Percentiles rank a stretch among this genome's conserved stretches.
phyloP scores from a whole-genome alignment of 2,797 vertebrate genomes.

The Enteromius anoplus region DNA sequence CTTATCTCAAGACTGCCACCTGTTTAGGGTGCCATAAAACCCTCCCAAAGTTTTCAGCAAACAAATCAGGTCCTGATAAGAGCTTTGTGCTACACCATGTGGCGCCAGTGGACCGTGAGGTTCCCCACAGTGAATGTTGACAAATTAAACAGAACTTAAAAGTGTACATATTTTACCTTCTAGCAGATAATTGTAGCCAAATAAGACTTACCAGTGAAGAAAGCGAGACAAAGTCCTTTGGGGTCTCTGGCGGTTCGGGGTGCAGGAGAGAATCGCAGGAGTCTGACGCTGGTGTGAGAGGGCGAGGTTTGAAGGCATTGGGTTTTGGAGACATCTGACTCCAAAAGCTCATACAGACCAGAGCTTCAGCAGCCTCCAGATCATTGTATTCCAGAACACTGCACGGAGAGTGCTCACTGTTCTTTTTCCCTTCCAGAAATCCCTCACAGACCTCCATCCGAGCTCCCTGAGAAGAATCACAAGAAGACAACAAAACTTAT shows the following conservation, averaged over 20 bases:
- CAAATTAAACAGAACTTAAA: constrained; percentile 42
- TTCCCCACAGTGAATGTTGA: constrained; percentile 35
- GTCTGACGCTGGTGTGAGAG: constrained; percentile 94
- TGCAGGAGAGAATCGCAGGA: constrained; percentile 86
- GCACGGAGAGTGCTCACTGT: constrained; percentile 83
- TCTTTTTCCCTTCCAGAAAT: constrained; percentile 83
- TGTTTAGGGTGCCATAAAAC: constrained; percentile 57
- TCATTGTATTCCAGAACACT: constrained; percentile 89
- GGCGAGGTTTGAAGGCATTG: constrained; percentile 82
- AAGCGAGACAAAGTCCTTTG: constrained; percentile 89
- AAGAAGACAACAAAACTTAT: constrained; percentile 21
- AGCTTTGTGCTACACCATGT: constrained; percentile 7
- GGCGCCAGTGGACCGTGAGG: neutral
- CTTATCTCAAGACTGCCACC: constrained; percentile 61
- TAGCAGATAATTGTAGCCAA: neutral
- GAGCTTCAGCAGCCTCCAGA: constrained; percentile 92
- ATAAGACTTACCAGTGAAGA: constrained; percentile 85
- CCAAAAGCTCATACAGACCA: constrained; percentile 98
- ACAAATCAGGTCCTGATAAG: constrained; percentile 50
- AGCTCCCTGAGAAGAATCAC: constrained; percentile 76
- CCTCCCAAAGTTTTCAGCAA: constrained; percentile 53
- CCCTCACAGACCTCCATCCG: constrained; percentile 83
- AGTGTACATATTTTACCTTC: constrained; percentile 10
- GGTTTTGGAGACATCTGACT: constrained; percentile 81
- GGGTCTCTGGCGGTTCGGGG: constrained; percentile 75